Conservation (phyloP, 2,888 invertebrate genomes). For the Ormyrus thymus region DNA sequence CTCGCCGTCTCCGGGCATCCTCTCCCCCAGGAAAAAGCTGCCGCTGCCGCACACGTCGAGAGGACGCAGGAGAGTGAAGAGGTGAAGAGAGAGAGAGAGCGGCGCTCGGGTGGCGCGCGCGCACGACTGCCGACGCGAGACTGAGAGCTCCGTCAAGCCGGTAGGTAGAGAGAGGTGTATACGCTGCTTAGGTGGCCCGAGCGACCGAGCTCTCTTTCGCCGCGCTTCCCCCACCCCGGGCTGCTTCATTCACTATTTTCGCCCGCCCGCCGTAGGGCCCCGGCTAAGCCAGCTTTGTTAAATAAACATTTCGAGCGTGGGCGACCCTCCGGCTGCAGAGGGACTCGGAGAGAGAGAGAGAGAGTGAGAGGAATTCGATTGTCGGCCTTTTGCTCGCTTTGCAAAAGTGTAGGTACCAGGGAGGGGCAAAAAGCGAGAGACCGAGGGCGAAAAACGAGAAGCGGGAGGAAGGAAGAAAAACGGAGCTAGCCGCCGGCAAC, state of each 20-base stretch:
- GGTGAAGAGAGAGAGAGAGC: neutral
- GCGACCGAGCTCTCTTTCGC: neutral
- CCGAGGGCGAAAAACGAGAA: neutral
- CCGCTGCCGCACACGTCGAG: neutral
- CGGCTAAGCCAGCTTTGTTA: too few species aligned
- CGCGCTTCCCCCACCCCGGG: neutral
- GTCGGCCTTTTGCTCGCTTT: too few species aligned
- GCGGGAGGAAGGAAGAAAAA: neutral
- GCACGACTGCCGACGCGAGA: neutral
- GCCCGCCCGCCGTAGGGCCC: too few species aligned
- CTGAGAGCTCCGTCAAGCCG: too few species aligned
- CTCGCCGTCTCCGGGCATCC: neutral
- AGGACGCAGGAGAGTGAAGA: neutral
- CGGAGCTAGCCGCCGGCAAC: slow-evolving; percentile 14
- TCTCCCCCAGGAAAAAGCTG: neutral
- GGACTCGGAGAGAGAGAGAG: too few species aligned
- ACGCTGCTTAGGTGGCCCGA: neutral
- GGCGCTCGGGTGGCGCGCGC: neutral
- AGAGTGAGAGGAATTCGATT: too few species aligned
- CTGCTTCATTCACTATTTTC: too few species aligned
- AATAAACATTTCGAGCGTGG: too few species aligned
- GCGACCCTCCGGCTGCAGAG: too few species aligned
- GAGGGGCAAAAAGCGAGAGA: neutral
- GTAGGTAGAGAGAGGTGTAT: too few species aligned
- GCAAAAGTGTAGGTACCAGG: neutral